Base-by-base conservation (phyloP, 2,797 vertebrate genomes). In the Miichthys miiuy region DNA sequence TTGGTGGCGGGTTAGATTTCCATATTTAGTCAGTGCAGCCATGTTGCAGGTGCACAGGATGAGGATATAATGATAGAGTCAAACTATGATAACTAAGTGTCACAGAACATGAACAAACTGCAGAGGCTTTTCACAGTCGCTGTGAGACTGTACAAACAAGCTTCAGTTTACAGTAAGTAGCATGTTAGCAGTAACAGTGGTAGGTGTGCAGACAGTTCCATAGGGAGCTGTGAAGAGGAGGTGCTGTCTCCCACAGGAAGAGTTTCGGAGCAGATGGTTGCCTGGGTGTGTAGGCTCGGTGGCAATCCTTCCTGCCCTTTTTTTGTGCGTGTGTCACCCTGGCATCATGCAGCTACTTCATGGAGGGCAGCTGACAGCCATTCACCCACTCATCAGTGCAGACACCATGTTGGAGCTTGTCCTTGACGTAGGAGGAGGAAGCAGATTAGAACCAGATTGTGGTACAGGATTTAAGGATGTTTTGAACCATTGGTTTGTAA, bases 241-340 rank as follows among this genome's bases (percentile, higher is more conserved):
- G 47, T 52, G 14, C 71, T 20, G 68, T 69, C 80, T 87, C 73
- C 75, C 86, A 80, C 78, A 89, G 89, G 87, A 89, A 81, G 65
- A 34, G 21, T 81, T 89, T 84, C 55, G 21, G 81, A 90, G 87
- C 92, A 93, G 91, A 93, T 92, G 92, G 91, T 91, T 88, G 89
- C 88, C 86, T 83, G 79, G 84, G 85, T 90, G 77, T 89, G 74
- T 61, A 69, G 80, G 67, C 88, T 87, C 62, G 38, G 82, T 86
- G 85, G 89, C 82, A 77, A 84, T 77, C 70, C 83, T 88, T 82
- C 76, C 81, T 88, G 73, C 78, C 77, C 81, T 68, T 74, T 72
- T 75, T 25, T 80, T 14, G 34, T 62, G 51, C 56, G 56, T 42
- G 67, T 87, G 79, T 91, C 84, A 78, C 79, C 77, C 76, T 80